A percentile compares a stretch with the other conserved stretches of the same genome.
Evolutionary conservation across 92 coral and sea anemone genomes (phyloP).

Genomic region (Porites cylindrica): DNA sequence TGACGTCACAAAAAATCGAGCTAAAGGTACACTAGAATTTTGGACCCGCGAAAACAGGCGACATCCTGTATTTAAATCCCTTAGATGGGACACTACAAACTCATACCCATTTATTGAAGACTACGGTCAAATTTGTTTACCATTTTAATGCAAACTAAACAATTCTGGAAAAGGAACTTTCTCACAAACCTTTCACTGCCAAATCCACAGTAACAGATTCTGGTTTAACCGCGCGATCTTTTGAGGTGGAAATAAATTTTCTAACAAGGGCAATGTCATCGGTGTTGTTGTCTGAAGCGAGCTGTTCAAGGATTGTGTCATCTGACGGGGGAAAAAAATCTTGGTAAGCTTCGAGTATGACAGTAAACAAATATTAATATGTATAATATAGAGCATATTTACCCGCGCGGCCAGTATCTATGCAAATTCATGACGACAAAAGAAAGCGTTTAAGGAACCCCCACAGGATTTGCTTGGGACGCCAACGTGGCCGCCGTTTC

Average conservation of each 20-base stretch:
- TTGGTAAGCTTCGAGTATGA: neutral
- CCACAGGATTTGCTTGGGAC: too few species aligned
- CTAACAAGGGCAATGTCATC: slow-evolving; percentile 61
- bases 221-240: slow-evolving; percentile 41
- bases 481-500: too few species aligned
- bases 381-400: too few species aligned
- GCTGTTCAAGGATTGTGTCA: slow-evolving; percentile 57
- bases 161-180: neutral
- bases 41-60: too few species aligned
- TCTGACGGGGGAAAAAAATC: slow-evolving; percentile 1
- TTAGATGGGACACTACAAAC: too few species aligned
- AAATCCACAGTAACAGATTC: slow-evolving; percentile 52
- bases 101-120: too few species aligned
- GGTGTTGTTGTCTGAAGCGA: slow-evolving; percentile 37
- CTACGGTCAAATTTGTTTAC: neutral
- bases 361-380: neutral
- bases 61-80: too few species aligned
- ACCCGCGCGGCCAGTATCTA: too few species aligned
- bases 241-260: slow-evolving; percentile 64
- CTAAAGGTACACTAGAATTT: too few species aligned
- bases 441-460: too few species aligned
- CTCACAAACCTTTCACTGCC: slow-evolving; percentile 72
- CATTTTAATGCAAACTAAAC: neutral
- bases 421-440: too few species aligned
- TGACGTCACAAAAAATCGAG: too few species aligned